Base-by-base conservation (phyloP, 2,113 vertebrate species). In the Limnothrissa miodon region DNA sequence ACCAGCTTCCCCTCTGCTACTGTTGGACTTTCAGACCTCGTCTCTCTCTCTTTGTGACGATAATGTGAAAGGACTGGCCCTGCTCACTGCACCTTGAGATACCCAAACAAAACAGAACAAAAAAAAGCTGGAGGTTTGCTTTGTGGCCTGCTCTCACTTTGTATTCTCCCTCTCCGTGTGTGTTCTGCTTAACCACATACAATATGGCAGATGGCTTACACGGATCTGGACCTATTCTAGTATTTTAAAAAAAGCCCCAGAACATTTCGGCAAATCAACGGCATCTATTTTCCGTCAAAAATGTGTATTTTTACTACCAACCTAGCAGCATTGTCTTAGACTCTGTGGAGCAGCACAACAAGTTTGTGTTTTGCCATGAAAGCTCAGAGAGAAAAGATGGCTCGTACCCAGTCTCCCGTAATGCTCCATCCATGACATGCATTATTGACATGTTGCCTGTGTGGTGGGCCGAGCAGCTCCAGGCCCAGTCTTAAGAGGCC, bases 21-120 rank as follows among this genome's bases (percentile, higher is more conserved):
- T 74, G 66, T 74, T 74, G 66, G 66, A 74, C 66, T 74, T 74
- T 74, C 25, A 74, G 15, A 29, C 66, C 66, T 13, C 66, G 66
- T 74, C 66, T 74, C 29, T 74, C 25, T 74, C 66, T 74, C 33
- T 36, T 74, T 33, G 66, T 74, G 66, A 74, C 29, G 25, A 74
- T 33, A 74, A 74, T 74, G 29, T 74, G 66, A 74, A 74, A 74
- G 66, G 66, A 74, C 66, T 74, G 66, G 66, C 9, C 66, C 66
- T 74, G 66, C 11, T 74, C 66, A 33, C 66, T 74, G 66, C 66
- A 74, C 66, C 66, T 74, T 74, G 29, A 74, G 66, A 74, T 74
- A 15, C 17, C 66, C 66, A 74, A 74, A 74, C 66, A 74, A 29
- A 74, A 74, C 66, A 17, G 66, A 74, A 74, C 66, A 74, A 74